Base-by-base conservation (phyloP, 2,888 invertebrate species). In the Cenopis cana region DNA sequence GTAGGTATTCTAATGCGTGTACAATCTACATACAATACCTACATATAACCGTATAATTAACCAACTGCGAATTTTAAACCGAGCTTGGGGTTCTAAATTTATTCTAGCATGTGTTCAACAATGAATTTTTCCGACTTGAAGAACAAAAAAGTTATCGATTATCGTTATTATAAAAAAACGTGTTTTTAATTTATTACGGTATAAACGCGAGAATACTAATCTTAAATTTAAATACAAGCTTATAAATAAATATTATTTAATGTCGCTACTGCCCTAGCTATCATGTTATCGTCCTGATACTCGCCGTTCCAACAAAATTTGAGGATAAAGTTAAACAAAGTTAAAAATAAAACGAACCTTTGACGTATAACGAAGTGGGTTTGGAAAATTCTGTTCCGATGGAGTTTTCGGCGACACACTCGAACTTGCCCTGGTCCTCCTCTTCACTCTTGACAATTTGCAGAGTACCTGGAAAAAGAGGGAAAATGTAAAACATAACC, bases 341-440 rank as follows among this genome's bases (percentile, higher is more conserved):
- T 20, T 50, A 14, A 46, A 38, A 59, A 57, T 36, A 46, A 66
- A 56, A 69, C 88, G 89, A 93, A 98, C 98, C 97, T 97, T 98
- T 98, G 74, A 99, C 98, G 89, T 98, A 99, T 62, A 99, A 95
- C 82, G 96, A 95, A 29, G 98, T 97, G 46, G 96, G 95, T 84
- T 97, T 98, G 0, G 99, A 98, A 88, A 98, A 98, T 86, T 98
- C 98, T 0, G 98, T 98, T 69, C 99, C 99, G 72, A 97, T 96
- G 4, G 96, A 94, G 88, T 99, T 99, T 85, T 98, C 98, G 0
- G 98, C 98, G 56, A 98, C 97, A 88, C 99, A 99, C 90, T 99
- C 99, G 88, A 98, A 99, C 89, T 98, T 98, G 66, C 98, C 99
- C 85, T 98, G 97, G 91, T 99, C 99, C 78, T 96, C 96, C 83